Evolutionary conservation across 2,113 vertebrate genomes (phyloP).

Genomic region (Myotis lucifugus): DNA sequence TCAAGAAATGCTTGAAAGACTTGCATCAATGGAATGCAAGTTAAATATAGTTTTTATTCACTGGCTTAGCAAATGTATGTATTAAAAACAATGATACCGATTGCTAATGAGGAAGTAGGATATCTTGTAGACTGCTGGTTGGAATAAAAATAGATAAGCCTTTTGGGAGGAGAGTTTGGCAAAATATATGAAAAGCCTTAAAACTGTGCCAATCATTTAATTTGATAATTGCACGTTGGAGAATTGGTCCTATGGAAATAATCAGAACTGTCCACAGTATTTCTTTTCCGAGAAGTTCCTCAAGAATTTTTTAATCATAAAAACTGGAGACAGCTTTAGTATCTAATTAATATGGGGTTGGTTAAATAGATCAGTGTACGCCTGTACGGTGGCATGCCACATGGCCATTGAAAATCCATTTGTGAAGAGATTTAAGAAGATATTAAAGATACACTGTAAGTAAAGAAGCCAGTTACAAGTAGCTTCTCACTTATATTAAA

Average conservation of each 20-base stretch:
- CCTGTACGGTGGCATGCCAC: not conserved
- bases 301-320: not conserved
- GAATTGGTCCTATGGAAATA: not conserved
- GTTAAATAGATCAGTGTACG: not conserved
- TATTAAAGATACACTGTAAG: not conserved
- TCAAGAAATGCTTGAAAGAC: not conserved
- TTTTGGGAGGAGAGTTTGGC: not conserved
- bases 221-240: not conserved
- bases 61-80: not conserved
- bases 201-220: not conserved
- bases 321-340: not conserved
- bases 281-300: not conserved
- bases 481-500: not conserved
- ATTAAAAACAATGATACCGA: not conserved
- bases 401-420: not conserved
- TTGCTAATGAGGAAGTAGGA: not conserved
- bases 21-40: not conserved
- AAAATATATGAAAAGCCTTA: not conserved
- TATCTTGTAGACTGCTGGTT: not conserved
- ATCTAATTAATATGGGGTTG: not conserved
- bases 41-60: not conserved
- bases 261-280: not conserved
- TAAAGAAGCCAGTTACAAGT: not conserved
- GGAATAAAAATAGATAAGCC: not conserved
- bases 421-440: not conserved